A percentile compares a stretch with the other conserved stretches of the same genome.
phyloP scores from a whole-genome alignment of 2,113 vertebrate genomes.

The Sander vitreus region DNA sequence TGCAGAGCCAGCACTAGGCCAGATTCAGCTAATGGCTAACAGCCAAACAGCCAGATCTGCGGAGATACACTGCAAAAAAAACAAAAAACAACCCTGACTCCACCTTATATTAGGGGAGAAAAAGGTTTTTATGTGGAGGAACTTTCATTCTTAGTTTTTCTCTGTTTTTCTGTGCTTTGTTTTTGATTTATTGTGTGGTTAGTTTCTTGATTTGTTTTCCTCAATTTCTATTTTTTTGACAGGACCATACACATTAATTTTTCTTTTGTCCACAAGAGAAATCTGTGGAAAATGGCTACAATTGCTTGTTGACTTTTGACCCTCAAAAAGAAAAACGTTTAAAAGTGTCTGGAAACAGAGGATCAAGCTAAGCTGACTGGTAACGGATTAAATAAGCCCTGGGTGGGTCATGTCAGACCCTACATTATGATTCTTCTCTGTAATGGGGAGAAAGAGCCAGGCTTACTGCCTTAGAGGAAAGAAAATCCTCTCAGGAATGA shows the following conservation, averaged over 20 bases:
- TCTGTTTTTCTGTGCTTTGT: background rate
- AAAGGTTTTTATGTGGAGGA: background rate
- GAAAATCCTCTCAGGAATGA: conserved; percentile 71
- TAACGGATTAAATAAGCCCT: conserved; percentile 23
- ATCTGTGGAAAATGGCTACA: background rate
- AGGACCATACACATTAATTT: no score
- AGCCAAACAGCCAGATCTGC: conserved; percentile 2
- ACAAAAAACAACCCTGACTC: background rate
- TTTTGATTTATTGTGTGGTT: background rate
- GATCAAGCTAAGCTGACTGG: conserved; percentile 22
- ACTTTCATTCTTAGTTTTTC: background rate
- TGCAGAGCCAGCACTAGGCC: background rate
- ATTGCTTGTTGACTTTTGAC: background rate
- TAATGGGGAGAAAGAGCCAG: conserved; percentile 9
- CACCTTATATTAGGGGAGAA: conserved; percentile 14
- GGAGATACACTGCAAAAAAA: background rate
- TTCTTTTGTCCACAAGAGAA: background rate
- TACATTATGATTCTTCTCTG: conserved; percentile 26
- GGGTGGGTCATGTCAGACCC: conserved; percentile 12
- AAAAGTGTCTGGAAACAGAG: conserved; percentile 20
- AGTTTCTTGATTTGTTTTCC: background rate
- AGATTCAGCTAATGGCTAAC: background rate
- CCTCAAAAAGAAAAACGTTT: background rate
- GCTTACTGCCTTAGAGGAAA: conserved; percentile 57
- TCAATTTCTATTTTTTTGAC: background rate